Conservation (phyloP, 2,888 invertebrate species). For the Dicycla oo region DNA sequence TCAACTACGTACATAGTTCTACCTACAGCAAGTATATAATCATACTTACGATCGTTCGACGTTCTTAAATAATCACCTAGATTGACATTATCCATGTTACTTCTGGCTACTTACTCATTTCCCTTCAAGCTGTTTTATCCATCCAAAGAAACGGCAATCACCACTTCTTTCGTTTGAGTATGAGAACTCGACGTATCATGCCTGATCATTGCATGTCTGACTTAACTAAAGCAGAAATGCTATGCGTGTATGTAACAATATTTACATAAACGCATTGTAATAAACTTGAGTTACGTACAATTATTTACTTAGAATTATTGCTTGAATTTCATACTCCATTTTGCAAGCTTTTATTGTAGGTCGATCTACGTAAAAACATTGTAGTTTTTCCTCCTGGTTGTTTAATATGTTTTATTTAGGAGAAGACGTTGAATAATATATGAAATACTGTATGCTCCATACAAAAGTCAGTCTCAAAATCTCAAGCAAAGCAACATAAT, state of each 20-base stretch:
- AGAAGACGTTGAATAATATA: neutral
- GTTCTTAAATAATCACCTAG: too few species aligned
- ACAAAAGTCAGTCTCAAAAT: too few species aligned
- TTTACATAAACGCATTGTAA: slow-evolving; percentile 53
- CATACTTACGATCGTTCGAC: too few species aligned
- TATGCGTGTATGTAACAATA: slow-evolving; percentile 32
- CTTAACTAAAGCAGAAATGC: slow-evolving; percentile 24
- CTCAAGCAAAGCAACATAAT: too few species aligned
- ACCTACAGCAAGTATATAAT: too few species aligned
- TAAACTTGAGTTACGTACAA: slow-evolving; percentile 37
- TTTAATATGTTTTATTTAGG: neutral
- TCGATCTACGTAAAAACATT: neutral
- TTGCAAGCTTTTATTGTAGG: neutral
- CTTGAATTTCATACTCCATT: slow-evolving; percentile 11
- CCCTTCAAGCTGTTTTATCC: too few species aligned
- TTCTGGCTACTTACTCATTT: neutral
- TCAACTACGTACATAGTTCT: too few species aligned
- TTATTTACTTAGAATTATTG: slow-evolving; percentile 43
- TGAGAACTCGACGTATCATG: neutral
- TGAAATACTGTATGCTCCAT: neutral
- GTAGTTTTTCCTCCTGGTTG: neutral
- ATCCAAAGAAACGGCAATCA: neutral
- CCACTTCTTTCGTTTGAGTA: neutral
- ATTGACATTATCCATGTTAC: neutral
- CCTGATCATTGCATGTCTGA: slow-evolving; percentile 28